Percentiles rank a stretch among this genome's conserved stretches.
Conservation (phyloP, 2,113 vertebrate species). For the Ceuthmochares aereus region DNA sequence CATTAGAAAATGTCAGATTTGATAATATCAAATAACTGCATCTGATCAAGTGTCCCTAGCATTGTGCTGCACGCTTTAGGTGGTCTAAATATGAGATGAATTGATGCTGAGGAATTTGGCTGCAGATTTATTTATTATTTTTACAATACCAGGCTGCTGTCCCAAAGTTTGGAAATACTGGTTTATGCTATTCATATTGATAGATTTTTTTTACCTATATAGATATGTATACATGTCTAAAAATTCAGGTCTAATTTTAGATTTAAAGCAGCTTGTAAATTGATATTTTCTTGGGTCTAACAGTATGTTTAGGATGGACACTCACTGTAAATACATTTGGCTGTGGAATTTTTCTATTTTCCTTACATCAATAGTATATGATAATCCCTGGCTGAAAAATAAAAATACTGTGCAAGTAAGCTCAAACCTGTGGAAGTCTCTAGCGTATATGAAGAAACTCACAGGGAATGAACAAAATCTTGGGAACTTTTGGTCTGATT, state of each 20-base stretch:
- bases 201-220: not conserved
- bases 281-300: not conserved
- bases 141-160: not conserved
- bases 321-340: not conserved
- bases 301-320: not conserved
- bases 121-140: not conserved
- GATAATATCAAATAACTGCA: not conserved
- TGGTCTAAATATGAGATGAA: not conserved
- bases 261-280: not conserved
- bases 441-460: not conserved
- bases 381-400: not conserved
- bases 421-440: not conserved
- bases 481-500: not conserved
- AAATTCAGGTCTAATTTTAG: not conserved
- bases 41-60: not conserved
- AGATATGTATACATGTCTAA: not conserved
- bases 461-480: not conserved
- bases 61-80: not conserved
- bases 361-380: not conserved
- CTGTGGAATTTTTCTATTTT: not conserved
- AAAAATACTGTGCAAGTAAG: not conserved
- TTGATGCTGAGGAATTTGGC: not conserved
- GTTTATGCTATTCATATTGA: not conserved
- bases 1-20: not conserved
- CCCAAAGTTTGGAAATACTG: not conserved